These are phyloP conservation scores for Phalacrocorax carbo DNA, from an alignment of 2,113 vertebrate species.

Conservation along the genomic window DNA sequence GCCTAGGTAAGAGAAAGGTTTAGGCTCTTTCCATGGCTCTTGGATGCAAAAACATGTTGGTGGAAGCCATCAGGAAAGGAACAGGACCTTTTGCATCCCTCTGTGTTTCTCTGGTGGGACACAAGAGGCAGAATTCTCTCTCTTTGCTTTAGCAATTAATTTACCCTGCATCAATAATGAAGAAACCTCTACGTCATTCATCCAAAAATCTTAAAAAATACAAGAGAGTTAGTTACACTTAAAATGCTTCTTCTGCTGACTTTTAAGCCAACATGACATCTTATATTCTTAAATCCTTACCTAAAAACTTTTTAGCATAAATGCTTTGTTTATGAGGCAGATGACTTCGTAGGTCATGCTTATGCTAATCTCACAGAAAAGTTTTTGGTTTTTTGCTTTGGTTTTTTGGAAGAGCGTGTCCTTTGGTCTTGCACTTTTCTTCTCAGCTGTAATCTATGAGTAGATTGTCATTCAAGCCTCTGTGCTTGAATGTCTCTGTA, in stretches of 20 bases:
- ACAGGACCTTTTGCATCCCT: neutral
- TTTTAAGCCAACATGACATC: neutral
- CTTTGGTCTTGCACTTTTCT: neutral
- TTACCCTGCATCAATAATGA: neutral
- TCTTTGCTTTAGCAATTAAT: neutral
- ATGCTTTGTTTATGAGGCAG: neutral
- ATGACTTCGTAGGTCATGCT: neutral
- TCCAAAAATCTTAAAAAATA: neutral
- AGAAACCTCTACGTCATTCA: neutral
- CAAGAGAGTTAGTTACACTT: neutral
- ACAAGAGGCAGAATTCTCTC: neutral
- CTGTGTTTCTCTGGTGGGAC: neutral
- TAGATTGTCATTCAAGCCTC: neutral
- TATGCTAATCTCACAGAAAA: neutral
- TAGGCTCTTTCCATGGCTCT: neutral
- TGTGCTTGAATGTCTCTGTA: neutral
- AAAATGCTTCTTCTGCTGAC: neutral
- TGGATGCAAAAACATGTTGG: neutral
- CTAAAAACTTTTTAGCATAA: neutral
- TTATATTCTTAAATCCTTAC: neutral
- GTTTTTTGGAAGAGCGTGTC: neutral
- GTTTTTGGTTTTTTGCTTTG: neutral
- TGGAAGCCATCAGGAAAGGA: neutral
- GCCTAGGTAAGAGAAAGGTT: neutral
- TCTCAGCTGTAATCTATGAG: neutral